Conservation (phyloP, 2,888 invertebrate genomes). For the Ochlodes sylvanus region DNA sequence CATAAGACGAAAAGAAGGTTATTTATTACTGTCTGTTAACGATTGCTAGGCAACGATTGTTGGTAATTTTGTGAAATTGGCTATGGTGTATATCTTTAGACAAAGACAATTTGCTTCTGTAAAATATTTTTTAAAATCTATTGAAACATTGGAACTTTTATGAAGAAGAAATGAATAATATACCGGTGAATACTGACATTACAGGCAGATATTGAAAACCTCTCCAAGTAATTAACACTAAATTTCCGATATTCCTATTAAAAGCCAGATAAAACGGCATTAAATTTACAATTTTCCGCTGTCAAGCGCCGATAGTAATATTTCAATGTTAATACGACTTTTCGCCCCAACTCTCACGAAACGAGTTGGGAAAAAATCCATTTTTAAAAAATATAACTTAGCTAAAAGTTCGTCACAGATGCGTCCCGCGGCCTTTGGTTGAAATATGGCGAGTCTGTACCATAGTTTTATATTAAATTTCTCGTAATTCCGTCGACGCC, state of each 20-base stretch:
- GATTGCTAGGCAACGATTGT: no score
- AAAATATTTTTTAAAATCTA: no score
- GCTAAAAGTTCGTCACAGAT: constrained; percentile 37
- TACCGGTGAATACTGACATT: not conserved
- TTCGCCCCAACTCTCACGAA: constrained; percentile 26
- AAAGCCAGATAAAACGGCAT: constrained; percentile 5
- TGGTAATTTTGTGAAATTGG: no score
- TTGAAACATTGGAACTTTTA: no score
- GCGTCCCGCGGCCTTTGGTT: constrained; percentile 26
- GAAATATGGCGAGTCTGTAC: constrained; percentile 38
- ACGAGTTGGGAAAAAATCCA: constrained; percentile 30
- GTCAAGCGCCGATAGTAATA: constrained; percentile 34
- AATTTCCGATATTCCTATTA: constrained; percentile 14
- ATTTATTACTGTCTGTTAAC: no score
- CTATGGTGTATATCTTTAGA: no score
- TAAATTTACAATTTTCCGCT: constrained; percentile 24
- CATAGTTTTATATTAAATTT: constrained; percentile 54
- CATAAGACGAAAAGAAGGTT: no score
- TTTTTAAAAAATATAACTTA: constrained; percentile 33
- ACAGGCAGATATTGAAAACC: not conserved
- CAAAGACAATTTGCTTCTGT: no score
- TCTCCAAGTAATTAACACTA: constrained; percentile 6
- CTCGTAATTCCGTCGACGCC: constrained; percentile 43
- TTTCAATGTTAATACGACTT: constrained; percentile 35
- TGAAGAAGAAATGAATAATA: no score